These are phyloP conservation scores for Micromussa lordhowensis DNA, from an alignment of 92 coral and sea anemone species.

Conservation along the genomic window DNA sequence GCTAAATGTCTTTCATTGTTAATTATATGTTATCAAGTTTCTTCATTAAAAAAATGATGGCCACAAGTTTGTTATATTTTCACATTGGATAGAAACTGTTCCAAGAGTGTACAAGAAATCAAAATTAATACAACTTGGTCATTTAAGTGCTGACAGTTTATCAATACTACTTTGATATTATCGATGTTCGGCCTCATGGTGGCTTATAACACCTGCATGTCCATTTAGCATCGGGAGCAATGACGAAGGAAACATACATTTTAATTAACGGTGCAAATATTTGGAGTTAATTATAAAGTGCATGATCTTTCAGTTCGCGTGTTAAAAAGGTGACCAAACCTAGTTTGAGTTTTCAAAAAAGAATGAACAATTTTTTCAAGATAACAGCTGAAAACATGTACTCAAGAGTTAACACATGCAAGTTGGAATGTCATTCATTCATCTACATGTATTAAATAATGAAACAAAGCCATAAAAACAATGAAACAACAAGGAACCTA, in stretches of 20 bases:
- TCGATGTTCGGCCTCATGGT: neutral
- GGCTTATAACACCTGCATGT: neutral
- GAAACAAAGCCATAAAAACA: constrained; percentile 16
- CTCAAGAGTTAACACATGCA: neutral
- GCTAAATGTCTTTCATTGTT: neutral
- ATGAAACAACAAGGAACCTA: neutral
- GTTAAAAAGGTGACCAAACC: neutral
- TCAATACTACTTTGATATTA: neutral
- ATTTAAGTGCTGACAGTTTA: neutral
- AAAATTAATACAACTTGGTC: neutral
- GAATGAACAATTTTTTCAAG: neutral
- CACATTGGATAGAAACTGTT: neutral
- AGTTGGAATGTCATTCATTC: neutral
- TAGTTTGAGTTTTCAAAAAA: neutral
- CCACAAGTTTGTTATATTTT: neutral
- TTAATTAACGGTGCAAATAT: too few relatives aligned
- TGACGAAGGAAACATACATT: too few relatives aligned
- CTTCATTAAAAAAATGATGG: neutral
- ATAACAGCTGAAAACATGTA: neutral
- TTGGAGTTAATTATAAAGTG: neutral
- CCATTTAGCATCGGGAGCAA: neutral
- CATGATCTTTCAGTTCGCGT: neutral
- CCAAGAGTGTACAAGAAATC: neutral
- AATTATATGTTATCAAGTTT: neutral
- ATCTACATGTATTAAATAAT: neutral